Conservation (phyloP, 2,888 invertebrate species). For the Pyrrhia umbra region DNA sequence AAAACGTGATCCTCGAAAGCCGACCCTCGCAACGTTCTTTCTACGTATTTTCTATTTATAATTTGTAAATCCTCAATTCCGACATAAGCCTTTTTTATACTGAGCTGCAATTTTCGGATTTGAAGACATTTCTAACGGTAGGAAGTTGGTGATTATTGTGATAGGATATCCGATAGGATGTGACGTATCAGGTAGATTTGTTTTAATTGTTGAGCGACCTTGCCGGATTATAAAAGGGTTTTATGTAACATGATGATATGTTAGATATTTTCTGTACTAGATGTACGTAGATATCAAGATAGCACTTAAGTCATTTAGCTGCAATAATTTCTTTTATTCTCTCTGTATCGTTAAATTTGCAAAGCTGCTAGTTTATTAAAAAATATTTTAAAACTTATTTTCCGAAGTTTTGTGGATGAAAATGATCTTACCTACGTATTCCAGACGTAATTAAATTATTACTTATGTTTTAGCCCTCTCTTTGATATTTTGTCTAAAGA, state of each 20-base stretch:
- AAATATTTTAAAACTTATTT: too few relatives aligned
- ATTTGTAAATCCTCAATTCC: not conserved
- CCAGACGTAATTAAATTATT: too few relatives aligned
- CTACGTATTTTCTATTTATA: not conserved
- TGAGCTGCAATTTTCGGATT: conserved; percentile 5
- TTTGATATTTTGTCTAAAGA: too few relatives aligned
- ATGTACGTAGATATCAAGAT: too few relatives aligned
- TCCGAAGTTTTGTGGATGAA: too few relatives aligned
- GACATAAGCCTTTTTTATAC: conserved; percentile 16
- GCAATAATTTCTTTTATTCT: too few relatives aligned
- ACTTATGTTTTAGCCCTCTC: too few relatives aligned
- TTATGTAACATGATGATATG: conserved; percentile 13
- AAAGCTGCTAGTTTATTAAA: too few relatives aligned
- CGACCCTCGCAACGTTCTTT: not conserved
- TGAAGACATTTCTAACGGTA: conserved; percentile 73
- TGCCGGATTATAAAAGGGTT: conserved; percentile 35
- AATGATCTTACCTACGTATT: too few relatives aligned
- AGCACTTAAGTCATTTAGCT: too few relatives aligned
- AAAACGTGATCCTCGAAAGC: conserved; percentile 4
- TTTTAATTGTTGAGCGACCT: conserved; percentile 58
- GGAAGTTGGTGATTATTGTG: conserved; percentile 85
- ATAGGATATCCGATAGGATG: conserved; percentile 85
- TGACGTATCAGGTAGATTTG: conserved; percentile 77
- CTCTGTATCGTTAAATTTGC: too few relatives aligned
- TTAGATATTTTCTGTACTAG: not conserved